These are phyloP conservation scores for Drosophila ohnishii DNA, from an alignment of 1,140 invertebrate species.

Conservation along the genomic window DNA sequence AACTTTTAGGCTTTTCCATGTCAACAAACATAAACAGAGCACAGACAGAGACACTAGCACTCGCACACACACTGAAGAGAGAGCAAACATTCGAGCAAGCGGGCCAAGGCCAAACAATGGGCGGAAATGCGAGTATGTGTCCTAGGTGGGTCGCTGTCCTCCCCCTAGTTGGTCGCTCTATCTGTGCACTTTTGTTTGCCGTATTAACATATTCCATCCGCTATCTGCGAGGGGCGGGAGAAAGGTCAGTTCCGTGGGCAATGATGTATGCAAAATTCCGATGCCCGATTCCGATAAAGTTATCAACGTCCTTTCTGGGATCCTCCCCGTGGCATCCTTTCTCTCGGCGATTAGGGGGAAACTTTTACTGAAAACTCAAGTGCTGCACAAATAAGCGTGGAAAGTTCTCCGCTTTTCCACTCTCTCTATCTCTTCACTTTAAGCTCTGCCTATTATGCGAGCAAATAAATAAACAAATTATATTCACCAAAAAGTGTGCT, in stretches of 20 bases:
- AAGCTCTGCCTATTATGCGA: conserved; percentile 33
- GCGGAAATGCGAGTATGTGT: conserved; percentile 32
- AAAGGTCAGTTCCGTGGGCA: conserved; percentile 38
- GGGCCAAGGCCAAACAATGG: conserved; percentile 57
- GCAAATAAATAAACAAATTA: conserved; percentile 60
- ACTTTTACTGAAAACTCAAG: conserved; percentile 47
- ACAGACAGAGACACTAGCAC: conserved; percentile 15
- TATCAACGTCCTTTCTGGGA: conserved; percentile 39
- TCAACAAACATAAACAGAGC: conserved; percentile 73
- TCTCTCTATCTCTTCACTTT: conserved; percentile 12
- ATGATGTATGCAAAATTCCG: conserved; percentile 72
- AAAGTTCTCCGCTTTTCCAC: conserved; percentile 28
- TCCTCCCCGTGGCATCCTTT: conserved; percentile 6
- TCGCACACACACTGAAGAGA: conserved; percentile 5
- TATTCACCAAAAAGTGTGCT: conserved; percentile 22
- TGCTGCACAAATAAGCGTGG: conserved; percentile 57
- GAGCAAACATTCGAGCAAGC: conserved; percentile 37
- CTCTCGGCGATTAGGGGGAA: conserved; percentile 19
- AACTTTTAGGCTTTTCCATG: conserved; percentile 77
- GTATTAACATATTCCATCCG: conserved; percentile 51
- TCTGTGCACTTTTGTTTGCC: conserved; percentile 52
- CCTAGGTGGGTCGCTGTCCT: neutral
- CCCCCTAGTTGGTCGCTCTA: conserved; percentile 24
- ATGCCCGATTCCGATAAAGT: conserved; percentile 72
- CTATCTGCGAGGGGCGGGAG: neutral